phyloP scores from a whole-genome alignment of 2,888 invertebrate species.

The Cryptophagus acutangulus region DNA sequence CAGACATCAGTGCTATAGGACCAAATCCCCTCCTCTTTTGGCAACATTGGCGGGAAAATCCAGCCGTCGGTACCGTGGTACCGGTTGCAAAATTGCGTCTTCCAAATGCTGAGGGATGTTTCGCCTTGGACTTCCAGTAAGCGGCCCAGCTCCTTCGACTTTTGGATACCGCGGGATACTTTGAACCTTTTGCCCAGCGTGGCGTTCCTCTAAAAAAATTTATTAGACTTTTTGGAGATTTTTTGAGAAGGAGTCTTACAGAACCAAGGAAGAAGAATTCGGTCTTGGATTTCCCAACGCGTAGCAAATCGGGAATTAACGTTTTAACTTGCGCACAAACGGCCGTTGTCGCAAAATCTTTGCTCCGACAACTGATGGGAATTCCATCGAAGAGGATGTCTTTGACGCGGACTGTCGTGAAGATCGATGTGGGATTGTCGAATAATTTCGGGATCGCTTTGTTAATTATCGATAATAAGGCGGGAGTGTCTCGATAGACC shows the following conservation, averaged over 20 bases:
- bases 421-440: slow-evolving; percentile 57
- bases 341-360: slow-evolving; percentile 70
- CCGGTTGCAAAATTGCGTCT: slow-evolving; percentile 64
- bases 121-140: slow-evolving; percentile 67
- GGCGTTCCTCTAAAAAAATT: slow-evolving; percentile 69
- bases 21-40: slow-evolving; percentile 58
- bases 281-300: slow-evolving; percentile 46
- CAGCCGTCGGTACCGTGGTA: slow-evolving; percentile 82
- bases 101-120: slow-evolving; percentile 59
- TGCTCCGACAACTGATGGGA: slow-evolving; percentile 65
- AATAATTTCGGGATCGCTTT: slow-evolving; percentile 68
- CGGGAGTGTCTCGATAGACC: slow-evolving; percentile 58
- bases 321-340: slow-evolving; percentile 65
- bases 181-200: slow-evolving; percentile 63
- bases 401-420: slow-evolving; percentile 59
- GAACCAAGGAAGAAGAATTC: slow-evolving; percentile 69
- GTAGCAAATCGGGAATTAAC: slow-evolving; percentile 54
- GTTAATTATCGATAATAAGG: slow-evolving; percentile 61
- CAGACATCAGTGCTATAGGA: slow-evolving; percentile 74
- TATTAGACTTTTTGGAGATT: no score
- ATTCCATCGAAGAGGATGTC: slow-evolving; percentile 73
- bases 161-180: slow-evolving; percentile 69
- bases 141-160: slow-evolving; percentile 67
- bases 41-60: slow-evolving; percentile 71
- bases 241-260: no score